A percentile compares a stretch with the other conserved stretches of the same genome.
These are phyloP conservation scores for Lampris megalopsis DNA, from an alignment of 2,113 vertebrate species.

Conservation along the genomic window DNA sequence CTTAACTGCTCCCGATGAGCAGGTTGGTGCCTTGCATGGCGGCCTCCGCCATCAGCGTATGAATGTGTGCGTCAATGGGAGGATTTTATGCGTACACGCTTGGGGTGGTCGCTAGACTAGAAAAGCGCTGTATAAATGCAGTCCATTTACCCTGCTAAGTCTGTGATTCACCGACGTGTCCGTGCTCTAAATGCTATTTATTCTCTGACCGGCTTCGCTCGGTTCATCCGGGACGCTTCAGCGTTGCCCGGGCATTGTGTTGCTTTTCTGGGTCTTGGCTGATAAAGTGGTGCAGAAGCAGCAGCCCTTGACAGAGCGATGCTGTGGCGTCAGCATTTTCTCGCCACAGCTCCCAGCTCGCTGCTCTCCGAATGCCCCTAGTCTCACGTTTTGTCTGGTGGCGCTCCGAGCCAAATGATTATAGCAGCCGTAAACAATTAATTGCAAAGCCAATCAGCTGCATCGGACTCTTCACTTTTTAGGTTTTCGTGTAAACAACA, in stretches of 20 bases:
- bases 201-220: neutral
- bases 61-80: neutral
- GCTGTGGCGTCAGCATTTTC: neutral
- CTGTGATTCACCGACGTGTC: too few relatives aligned
- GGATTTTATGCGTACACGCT: too few relatives aligned
- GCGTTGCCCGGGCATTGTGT: neutral
- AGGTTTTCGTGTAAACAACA: conserved; percentile 6
- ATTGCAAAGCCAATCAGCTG: neutral
- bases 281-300: neutral
- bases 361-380: conserved; percentile 15
- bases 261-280: neutral
- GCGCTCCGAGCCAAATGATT: conserved; percentile 37
- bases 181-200: too few relatives aligned
- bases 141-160: too few relatives aligned
- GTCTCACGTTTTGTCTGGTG: conserved; percentile 11
- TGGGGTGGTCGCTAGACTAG: too few relatives aligned
- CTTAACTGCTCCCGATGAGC: too few relatives aligned
- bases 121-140: too few relatives aligned
- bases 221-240: neutral
- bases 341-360: neutral
- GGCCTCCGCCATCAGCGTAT: neutral
- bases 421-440: conserved; percentile 47
- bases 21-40: too few relatives aligned
- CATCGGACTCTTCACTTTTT: neutral
- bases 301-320: neutral